Evolutionary conservation across 2,888 invertebrate species (phyloP), one percentile per base, ranked within the genome.

Genomic region (Malachius bipustulatus): DNA sequence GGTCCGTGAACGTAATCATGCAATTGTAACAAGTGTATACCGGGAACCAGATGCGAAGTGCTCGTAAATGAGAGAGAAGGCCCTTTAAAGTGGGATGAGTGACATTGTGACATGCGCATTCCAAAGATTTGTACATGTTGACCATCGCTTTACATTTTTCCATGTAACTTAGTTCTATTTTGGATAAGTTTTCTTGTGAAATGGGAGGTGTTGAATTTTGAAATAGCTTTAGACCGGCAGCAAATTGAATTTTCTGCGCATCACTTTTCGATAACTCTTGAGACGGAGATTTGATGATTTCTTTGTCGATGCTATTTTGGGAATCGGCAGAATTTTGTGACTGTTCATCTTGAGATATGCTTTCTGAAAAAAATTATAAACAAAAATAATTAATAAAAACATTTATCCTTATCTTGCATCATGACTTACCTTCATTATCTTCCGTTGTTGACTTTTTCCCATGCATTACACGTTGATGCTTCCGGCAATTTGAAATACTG

Each of bases 11-110:
- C 1, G 73, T 72, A 15, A 73, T 60, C 39, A 73, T 70, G 49
- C 74, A 75, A 50, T 71, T 71, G 46, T 73, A 74, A 47, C 74
- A 75, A 1, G 74, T 73, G 46, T 71, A 73, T 46, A 71, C 70
- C 1, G 73, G 73, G 32, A 74, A 72, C 58, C 60, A 62, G 10
- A 55, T 52, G 12, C 55, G 48, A n/a, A 54, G 41, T 12, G 56
- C 49, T 15, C 60, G 47, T 16, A 63, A 45, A 48, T 63, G 63
- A 2, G 52, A 54, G 14, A 59, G 40, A 6, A 63, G 35, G 9
- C 56, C 51, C 40, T 57, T 59, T 16, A 53, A 32, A 4, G 54
- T 53, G 2, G 49, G 48, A 35, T 55, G 57, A 2, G 41, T 37
- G 9, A 55, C 52, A n/a, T 55, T 53, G 39, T 62, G 62, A 35